phyloP scores from a whole-genome alignment of 1,140 invertebrate species.

The Drosophila fuyamai region DNA sequence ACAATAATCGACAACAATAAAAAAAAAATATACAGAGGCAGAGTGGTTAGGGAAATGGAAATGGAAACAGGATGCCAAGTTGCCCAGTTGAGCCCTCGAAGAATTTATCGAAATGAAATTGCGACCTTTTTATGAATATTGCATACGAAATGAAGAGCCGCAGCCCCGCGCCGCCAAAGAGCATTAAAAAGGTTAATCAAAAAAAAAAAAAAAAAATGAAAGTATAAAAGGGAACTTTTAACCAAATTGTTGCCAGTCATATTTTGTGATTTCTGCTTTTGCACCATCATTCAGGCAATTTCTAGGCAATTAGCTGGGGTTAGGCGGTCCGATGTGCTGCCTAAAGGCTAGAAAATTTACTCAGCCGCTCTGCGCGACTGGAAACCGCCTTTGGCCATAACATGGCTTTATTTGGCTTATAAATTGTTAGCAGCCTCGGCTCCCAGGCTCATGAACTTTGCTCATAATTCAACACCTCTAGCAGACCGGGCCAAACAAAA shows the following conservation, averaged over 20 bases:
- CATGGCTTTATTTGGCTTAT: constrained; percentile 78
- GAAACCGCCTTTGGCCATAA: constrained; percentile 64
- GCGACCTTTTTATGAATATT: constrained; percentile 59
- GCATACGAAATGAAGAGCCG: constrained; percentile 47
- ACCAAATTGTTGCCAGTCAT: constrained; percentile 51
- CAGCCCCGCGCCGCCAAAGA: constrained; percentile 20
- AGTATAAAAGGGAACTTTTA: constrained; percentile 27
- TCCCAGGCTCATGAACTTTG: constrained; percentile 65
- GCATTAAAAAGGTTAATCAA: constrained; percentile 55
- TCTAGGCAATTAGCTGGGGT: constrained; percentile 45
- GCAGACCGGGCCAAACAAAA: constrained; percentile 35
- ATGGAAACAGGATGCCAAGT: constrained; percentile 36
- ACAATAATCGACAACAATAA: constrained; percentile 78
- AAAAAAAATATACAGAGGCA: constrained; percentile 11
- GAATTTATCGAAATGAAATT: constrained; percentile 63
- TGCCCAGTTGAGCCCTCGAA: constrained; percentile 42
- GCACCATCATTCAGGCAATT: constrained; percentile 52
- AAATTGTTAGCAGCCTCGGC: constrained; percentile 59
- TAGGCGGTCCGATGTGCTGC: constrained; percentile 4
- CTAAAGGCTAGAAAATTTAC: constrained; percentile 19
- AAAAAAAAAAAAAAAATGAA: neutral
- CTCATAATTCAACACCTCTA: constrained; percentile 80
- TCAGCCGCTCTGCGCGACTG: constrained; percentile 19
- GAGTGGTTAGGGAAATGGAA: constrained; percentile 16
- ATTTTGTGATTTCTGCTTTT: constrained; percentile 47